A percentile compares a stretch with the other conserved stretches of the same genome.
These are phyloP conservation scores for Scolopax rusticola DNA, from an alignment of 2,797 vertebrate species.

Conservation along the genomic window DNA sequence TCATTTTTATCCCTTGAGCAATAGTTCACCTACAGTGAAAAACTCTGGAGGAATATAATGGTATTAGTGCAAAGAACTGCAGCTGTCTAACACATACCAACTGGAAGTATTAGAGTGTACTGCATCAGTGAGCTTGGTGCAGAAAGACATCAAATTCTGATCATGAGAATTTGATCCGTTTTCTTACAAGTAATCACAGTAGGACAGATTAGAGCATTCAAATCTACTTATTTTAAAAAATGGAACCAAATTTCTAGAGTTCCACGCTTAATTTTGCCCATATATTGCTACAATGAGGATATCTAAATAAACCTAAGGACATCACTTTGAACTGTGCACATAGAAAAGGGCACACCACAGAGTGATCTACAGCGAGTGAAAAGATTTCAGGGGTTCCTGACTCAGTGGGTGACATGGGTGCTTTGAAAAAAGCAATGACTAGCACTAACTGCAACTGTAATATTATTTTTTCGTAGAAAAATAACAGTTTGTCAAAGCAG, in stretches of 20 bases:
- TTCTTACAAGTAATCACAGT: not conserved
- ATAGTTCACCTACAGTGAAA: not conserved
- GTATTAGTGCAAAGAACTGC: not conserved
- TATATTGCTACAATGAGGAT: not conserved
- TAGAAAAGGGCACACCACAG: not conserved
- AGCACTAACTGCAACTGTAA: not conserved
- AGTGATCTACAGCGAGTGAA: not conserved
- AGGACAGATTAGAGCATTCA: not conserved
- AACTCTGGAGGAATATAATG: not conserved
- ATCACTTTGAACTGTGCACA: not conserved
- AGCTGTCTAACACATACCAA: not conserved
- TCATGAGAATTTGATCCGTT: not conserved
- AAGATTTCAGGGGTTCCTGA: not conserved
- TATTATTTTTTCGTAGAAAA: not conserved
- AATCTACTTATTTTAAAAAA: not conserved
- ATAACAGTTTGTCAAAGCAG: not conserved
- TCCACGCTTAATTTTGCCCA: not conserved
- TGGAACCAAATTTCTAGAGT: not conserved
- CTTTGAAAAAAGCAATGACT: not conserved
- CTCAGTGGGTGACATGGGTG: not conserved
- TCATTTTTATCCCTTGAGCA: conserved; percentile 6
- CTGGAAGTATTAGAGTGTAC: not conserved
- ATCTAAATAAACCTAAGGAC: not conserved
- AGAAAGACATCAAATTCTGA: not conserved
- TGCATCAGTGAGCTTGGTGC: not conserved